Percentiles rank a stretch among this genome's conserved stretches.
Conservation (phyloP, 2,797 vertebrate species). For the Toxotes lorentzi region DNA sequence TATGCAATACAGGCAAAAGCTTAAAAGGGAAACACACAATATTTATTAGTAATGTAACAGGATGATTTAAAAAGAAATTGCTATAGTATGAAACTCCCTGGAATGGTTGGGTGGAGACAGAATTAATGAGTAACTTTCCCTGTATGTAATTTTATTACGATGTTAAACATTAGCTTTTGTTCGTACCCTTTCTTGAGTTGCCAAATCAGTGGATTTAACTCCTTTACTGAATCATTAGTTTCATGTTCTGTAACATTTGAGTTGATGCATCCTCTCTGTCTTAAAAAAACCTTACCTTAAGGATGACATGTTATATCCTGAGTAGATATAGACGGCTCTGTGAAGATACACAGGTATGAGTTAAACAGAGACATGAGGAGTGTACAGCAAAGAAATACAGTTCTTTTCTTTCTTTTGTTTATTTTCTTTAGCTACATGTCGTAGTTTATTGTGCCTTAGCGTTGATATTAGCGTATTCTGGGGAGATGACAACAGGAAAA, state of each 20-base stretch:
- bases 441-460: too few relatives aligned
- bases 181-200: background rate
- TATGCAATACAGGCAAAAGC: background rate
- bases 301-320: background rate
- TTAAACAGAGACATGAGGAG: background rate
- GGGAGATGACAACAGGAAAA: too few relatives aligned
- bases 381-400: too few relatives aligned
- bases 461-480: too few relatives aligned
- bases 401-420: too few relatives aligned
- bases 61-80: too few relatives aligned
- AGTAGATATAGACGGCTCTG: conserved; percentile 22
- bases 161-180: background rate
- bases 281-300: conserved; percentile 23
- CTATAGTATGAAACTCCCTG: background rate
- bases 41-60: background rate
- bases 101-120: background rate
- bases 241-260: too few relatives aligned
- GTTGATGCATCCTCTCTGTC: background rate
- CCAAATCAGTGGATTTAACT: background rate
- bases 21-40: conserved; percentile 17
- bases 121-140: background rate
- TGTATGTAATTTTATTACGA: conserved; percentile 3
- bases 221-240: too few relatives aligned
- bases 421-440: too few relatives aligned
- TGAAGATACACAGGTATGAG: conserved; percentile 22